A percentile compares a stretch with the other conserved stretches of the same genome.
Evolutionary conservation across 2,888 invertebrate species (phyloP).

Genomic region (Andrena hattorfiana): DNA sequence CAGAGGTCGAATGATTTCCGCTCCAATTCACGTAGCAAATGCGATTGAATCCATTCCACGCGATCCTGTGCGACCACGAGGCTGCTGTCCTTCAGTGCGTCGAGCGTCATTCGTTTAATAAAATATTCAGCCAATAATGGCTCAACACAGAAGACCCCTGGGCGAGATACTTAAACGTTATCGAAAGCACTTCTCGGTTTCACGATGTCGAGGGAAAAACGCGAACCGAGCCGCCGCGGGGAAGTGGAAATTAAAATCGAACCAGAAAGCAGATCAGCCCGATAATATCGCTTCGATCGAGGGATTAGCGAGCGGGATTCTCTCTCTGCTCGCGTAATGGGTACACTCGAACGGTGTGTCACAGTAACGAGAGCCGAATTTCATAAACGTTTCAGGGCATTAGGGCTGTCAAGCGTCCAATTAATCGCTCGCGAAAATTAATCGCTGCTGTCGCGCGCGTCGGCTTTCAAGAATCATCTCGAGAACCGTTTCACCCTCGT

Average conservation of each 20-base stretch:
- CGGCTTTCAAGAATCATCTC: conserved; percentile 54
- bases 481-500: conserved; percentile 20
- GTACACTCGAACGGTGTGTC: conserved; percentile 41
- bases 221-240: conserved; percentile 12
- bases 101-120: conserved; percentile 51
- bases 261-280: conserved; percentile 37
- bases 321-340: conserved; percentile 28
- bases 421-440: conserved; percentile 65
- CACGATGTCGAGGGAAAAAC: conserved; percentile 33
- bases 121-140: conserved; percentile 63
- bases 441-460: conserved; percentile 47
- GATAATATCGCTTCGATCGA: conserved; percentile 43
- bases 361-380: conserved; percentile 55
- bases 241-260: conserved; percentile 56
- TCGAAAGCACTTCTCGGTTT: conserved; percentile 48
- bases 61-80: not conserved
- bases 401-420: conserved; percentile 70
- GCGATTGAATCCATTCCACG: conserved; percentile 22
- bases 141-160: conserved; percentile 37
- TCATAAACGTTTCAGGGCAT: conserved; percentile 63
- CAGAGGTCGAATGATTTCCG: not conserved
- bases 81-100: not conserved
- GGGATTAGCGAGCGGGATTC: conserved; percentile 49
- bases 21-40: conserved; percentile 1
- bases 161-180: conserved; percentile 50